Percentiles rank a stretch among this genome's conserved stretches.
Conservation (phyloP, 2,888 invertebrate species). For the Seladonia tumulorum region DNA sequence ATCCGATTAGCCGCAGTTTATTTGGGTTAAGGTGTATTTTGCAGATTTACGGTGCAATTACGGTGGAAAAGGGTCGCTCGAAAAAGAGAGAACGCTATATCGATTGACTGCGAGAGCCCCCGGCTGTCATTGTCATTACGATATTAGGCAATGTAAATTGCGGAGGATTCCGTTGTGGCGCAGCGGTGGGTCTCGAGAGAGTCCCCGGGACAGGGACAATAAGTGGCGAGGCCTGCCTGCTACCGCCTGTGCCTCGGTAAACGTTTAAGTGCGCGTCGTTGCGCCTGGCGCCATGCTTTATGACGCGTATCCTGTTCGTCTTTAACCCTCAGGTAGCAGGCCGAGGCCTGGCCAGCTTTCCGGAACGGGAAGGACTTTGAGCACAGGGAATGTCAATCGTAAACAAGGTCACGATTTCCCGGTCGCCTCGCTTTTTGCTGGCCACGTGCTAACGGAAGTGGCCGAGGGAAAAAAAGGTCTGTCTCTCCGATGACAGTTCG, state of each 20-base stretch:
- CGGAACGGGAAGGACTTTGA: constrained; percentile 18
- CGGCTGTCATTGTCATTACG: constrained; percentile 7
- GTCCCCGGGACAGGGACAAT: constrained; percentile 1
- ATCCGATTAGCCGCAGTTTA: constrained; percentile 27
- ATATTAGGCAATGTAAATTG: constrained; percentile 17
- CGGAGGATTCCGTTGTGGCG: background rate
- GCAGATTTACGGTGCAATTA: constrained; percentile 26
- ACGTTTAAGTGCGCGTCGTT: constrained; percentile 65
- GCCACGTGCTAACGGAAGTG: constrained; percentile 22
- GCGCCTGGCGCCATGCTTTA: constrained; percentile 72
- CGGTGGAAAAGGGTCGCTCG: background rate
- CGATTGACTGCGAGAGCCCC: background rate
- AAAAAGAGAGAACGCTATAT: background rate
- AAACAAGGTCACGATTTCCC: constrained; percentile 54
- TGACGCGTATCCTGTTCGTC: constrained; percentile 62
- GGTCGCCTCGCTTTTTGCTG: background rate
- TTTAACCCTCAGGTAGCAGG: constrained; percentile 60
- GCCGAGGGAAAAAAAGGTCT: constrained; percentile 2
- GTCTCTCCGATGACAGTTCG: background rate
- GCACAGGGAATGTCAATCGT: constrained; percentile 49
- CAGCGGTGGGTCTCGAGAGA: background rate
- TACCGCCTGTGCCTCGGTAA: constrained; percentile 44
- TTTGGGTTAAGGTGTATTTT: background rate
- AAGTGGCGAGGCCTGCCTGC: constrained; percentile 35
- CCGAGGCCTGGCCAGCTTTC: constrained; percentile 14